Conservation (phyloP, 2,113 vertebrate genomes). For the Tupaia tana region DNA sequence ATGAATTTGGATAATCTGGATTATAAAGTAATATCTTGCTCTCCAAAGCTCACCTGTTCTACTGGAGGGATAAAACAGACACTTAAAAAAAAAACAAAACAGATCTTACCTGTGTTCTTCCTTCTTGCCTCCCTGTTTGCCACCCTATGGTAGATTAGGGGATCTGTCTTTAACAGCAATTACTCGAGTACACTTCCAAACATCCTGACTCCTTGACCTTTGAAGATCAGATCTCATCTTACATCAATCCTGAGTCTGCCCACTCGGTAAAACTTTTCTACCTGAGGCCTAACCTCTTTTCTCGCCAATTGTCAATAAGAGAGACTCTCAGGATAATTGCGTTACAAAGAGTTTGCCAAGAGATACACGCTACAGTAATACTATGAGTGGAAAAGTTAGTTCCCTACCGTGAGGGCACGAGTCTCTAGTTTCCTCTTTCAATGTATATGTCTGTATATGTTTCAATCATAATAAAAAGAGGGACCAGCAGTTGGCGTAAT, state of each 20-base stretch:
- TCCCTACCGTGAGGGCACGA: not conserved
- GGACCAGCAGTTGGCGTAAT: no score
- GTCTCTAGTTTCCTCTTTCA: conserved; percentile 11
- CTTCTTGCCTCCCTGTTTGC: not conserved
- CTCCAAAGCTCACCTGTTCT: conserved; percentile 11
- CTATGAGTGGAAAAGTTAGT: not conserved
- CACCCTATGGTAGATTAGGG: not conserved
- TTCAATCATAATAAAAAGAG: not conserved
- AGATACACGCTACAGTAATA: not conserved
- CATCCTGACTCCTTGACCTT: conserved; percentile 13
- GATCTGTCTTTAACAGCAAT: not conserved
- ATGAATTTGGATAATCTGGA: not conserved
- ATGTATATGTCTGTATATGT: not conserved
- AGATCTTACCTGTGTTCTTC: not conserved
- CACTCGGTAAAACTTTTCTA: not conserved
- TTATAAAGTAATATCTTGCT: conserved; percentile 10
- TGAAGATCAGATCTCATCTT: not conserved
- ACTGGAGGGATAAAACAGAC: not conserved
- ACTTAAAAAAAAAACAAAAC: not conserved
- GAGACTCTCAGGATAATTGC: not conserved
- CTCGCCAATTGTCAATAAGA: not conserved
- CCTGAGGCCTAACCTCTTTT: not conserved
- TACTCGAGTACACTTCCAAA: not conserved
- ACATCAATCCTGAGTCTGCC: not conserved
- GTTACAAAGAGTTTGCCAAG: not conserved